Base-by-base conservation (phyloP, 2,888 invertebrate species). In the Hipparchia semele region DNA sequence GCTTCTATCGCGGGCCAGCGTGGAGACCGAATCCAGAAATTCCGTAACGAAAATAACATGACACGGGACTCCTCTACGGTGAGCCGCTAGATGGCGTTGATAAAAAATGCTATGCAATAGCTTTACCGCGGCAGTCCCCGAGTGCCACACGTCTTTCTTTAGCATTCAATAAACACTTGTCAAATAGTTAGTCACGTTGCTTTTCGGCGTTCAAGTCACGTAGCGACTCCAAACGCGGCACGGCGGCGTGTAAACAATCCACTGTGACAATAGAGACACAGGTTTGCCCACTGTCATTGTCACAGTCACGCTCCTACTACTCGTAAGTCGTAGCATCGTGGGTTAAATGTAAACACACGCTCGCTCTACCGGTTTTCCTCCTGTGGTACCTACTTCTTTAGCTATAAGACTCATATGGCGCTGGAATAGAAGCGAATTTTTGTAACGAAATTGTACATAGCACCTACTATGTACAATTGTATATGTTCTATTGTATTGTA, bases 261-360 rank as follows among this genome's bases (percentile, higher is more conserved):
- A 39, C 39, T 39, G 39, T 39, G 78, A 80, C 78, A 81, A 79
- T 80, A 68, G 83, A 76, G 75, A 73, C 80, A 85, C 86, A 86
- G 85, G 87, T 83, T 78, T 72, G 61, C 75, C 77, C 81, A 79
- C 77, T 80, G 77, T 81, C 83, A 86, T 76, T 85, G 84, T 80
- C 87, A 87, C 78, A 84, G 86, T 83, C 87, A 86, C 78, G 76
- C 77, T 72, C 75, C 60, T 77, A 58, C 72, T 39, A 56, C 54
- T 54, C 71, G 54, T 72, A 39, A 39, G 39, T 5, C 39, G 39
- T 39, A 39, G 39, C 39, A 23, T 23, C 23, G 39, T 39, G 39
- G 2, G 39, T 39, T 1, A 39, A 39, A 54, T 68, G 68, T 61
- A 61, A 66, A 68, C 56, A 60, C 56, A 60, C 33, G 53, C 60